Evolutionary conservation across 2,797 vertebrate genomes (phyloP).

Genomic region (Coccyzus lansbergi): DNA sequence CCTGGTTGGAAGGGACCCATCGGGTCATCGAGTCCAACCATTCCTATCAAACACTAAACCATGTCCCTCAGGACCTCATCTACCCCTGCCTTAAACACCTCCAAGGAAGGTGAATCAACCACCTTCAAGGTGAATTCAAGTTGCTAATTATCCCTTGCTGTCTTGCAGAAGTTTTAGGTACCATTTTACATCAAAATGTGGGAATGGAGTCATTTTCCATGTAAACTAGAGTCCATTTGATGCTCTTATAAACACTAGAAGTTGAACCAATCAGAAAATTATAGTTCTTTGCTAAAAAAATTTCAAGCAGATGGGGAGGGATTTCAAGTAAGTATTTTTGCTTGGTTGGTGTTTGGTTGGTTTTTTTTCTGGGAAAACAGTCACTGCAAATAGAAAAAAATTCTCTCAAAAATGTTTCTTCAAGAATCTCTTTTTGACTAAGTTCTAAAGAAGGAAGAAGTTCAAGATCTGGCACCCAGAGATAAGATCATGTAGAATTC

Average conservation of each 20-base stretch:
- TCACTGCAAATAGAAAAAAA: not conserved
- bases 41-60: no score
- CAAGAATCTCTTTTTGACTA: not conserved
- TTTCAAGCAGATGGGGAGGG: not conserved
- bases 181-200: not conserved
- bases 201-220: not conserved
- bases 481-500: not conserved
- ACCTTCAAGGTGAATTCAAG: not conserved
- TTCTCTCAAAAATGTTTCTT: not conserved
- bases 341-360: not conserved
- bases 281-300: not conserved
- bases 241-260: not conserved
- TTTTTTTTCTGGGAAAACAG: not conserved
- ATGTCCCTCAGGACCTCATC: no score
- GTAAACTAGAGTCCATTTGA: not conserved
- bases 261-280: not conserved
- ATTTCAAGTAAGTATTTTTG: not conserved
- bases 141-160: not conserved
- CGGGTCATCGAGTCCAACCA: no score
- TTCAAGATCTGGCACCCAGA: accelerated
- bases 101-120: no score
- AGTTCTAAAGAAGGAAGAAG: not conserved
- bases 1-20: no score
- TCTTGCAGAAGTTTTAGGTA: not conserved
- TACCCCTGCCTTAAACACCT: no score